phyloP scores from a whole-genome alignment of 2,797 vertebrate genomes.

The Gymnoscopelus microlampas region DNA sequence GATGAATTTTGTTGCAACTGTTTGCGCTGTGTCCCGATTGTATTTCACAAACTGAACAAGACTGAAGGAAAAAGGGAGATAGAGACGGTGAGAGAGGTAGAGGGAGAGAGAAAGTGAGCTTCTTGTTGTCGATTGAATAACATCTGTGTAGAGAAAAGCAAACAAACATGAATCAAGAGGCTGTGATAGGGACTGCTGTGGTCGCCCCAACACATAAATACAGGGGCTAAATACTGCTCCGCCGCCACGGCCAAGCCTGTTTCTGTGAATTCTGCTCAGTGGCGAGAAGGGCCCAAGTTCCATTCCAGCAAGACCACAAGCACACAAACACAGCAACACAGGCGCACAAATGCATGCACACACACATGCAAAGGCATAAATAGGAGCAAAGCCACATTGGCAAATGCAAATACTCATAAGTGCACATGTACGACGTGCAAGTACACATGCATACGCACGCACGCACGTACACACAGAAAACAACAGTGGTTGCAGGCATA shows the following conservation, averaged over 20 bases:
- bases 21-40: too few relatives aligned
- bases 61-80: background rate
- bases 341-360: conserved; percentile 59
- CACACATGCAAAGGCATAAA: conserved; percentile 57
- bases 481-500: background rate
- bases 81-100: too few relatives aligned
- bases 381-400: conserved; percentile 70
- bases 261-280: conserved; percentile 76
- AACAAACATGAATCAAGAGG: conserved; percentile 77
- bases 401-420: conserved; percentile 55
- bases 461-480: background rate
- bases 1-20: too few relatives aligned
- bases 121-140: conserved; percentile 61
- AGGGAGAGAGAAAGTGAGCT: conserved; percentile 8
- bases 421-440: conserved; percentile 1
- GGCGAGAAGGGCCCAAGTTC: conserved; percentile 74
- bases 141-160: conserved; percentile 69
- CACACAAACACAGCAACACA: conserved; percentile 74
- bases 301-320: conserved; percentile 73
- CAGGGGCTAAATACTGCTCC: conserved; percentile 77
- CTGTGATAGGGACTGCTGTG: conserved; percentile 77
- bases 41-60: too few relatives aligned
- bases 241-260: conserved; percentile 69
- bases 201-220: conserved; percentile 75
- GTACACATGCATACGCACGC: background rate